These are phyloP conservation scores for Sitta europaea DNA, from an alignment of 2,113 vertebrate genomes.

Conservation along the genomic window DNA sequence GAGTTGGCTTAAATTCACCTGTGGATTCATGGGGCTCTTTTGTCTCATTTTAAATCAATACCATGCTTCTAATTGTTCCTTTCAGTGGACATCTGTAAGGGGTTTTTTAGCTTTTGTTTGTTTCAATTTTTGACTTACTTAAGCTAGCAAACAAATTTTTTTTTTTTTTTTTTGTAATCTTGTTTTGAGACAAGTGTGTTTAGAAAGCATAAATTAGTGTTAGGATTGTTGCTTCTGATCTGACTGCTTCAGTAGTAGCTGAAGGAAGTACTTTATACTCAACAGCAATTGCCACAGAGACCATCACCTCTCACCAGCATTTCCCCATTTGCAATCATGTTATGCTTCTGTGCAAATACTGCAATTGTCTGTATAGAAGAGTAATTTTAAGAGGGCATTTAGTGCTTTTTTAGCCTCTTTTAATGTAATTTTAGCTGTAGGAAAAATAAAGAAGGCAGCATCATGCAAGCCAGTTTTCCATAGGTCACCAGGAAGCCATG, in stretches of 20 bases:
- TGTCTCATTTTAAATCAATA: not conserved
- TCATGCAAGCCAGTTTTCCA: not conserved
- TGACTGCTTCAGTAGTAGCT: not conserved
- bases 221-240: not conserved
- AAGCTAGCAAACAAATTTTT: too few relatives aligned
- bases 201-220: not conserved
- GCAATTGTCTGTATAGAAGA: not conserved
- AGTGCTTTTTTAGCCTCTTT: not conserved
- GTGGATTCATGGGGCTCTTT: not conserved
- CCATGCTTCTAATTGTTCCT: not conserved
- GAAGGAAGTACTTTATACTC: not conserved
- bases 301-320: not conserved
- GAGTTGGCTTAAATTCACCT: not conserved
- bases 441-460: not conserved
- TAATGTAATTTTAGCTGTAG: slow-evolving; percentile 9
- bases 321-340: not conserved
- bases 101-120: not conserved
- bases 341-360: not conserved
- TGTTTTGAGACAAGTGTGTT: not conserved
- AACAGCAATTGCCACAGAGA: not conserved
- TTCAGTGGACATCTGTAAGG: not conserved
- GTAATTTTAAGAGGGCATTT: not conserved
- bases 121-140: not conserved
- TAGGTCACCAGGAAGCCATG: not conserved
- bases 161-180: not conserved